These are phyloP conservation scores for Amblyopsis hoosieri DNA, from an alignment of 2,797 vertebrate species.

Conservation along the genomic window DNA sequence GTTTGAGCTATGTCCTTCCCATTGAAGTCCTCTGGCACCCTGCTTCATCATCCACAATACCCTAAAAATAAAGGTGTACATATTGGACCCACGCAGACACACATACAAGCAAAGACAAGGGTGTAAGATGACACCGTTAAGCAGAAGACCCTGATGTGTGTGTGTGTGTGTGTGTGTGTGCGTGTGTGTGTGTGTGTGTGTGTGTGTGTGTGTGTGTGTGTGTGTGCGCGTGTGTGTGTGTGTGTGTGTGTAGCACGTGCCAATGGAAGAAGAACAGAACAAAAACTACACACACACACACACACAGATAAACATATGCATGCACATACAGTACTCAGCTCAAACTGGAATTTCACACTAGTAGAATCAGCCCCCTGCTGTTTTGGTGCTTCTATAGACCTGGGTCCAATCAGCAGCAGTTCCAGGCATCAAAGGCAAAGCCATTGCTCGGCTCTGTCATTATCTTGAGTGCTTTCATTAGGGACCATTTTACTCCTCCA, in stretches of 20 bases:
- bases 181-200: no score
- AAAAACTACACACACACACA: not conserved
- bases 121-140: slow-evolving; percentile 53
- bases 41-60: slow-evolving; percentile 52
- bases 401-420: slow-evolving; percentile 37
- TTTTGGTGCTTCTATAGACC: slow-evolving; percentile 29
- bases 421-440: slow-evolving; percentile 45
- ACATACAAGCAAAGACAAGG: slow-evolving; percentile 30
- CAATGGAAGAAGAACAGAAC: not conserved
- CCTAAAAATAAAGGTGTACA: slow-evolving; percentile 77
- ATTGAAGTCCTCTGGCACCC: slow-evolving; percentile 64
- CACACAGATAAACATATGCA: not conserved
- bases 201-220: slow-evolving; percentile 20
- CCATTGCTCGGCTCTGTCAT: slow-evolving; percentile 46
- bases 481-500: slow-evolving; percentile 50
- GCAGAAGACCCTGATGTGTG: slow-evolving; percentile 27
- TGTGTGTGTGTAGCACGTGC: slow-evolving; percentile 1
- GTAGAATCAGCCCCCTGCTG: slow-evolving; percentile 35
- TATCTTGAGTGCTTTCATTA: slow-evolving; percentile 65
- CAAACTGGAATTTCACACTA: slow-evolving; percentile 14
- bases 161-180: not conserved
- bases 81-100: slow-evolving; percentile 30
- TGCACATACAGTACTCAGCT: not conserved
- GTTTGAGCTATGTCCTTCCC: slow-evolving; percentile 76
- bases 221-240: not conserved